phyloP scores from a whole-genome alignment of 2,888 invertebrate genomes.

The Chymomyza amoena region DNA sequence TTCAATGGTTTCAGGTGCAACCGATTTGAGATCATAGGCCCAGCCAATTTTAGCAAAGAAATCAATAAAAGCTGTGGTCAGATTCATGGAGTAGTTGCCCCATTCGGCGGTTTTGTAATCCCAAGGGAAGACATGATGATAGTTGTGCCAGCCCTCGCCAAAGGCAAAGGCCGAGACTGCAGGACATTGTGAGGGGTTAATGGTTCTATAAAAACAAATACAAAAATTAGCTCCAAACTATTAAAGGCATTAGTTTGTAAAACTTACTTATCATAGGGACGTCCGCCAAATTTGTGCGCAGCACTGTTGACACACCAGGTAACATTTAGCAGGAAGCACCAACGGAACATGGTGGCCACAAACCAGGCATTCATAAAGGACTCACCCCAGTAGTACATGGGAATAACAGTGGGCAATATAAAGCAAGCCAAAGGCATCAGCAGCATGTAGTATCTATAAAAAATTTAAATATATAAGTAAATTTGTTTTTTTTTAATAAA shows the following conservation, averaged over 20 bases:
- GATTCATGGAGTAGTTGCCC: constrained; percentile 85
- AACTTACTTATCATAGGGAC: constrained; percentile 84
- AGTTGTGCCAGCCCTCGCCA: constrained; percentile 90
- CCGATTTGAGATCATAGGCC: constrained; percentile 92
- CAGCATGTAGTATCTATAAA: constrained; percentile 83
- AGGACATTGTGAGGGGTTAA: constrained; percentile 84
- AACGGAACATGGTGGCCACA: constrained; percentile 86
- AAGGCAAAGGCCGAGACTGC: constrained; percentile 82
- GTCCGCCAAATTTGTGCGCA: constrained; percentile 89
- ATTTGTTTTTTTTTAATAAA: background rate
- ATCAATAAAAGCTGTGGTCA: constrained; percentile 88
- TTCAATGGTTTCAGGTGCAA: constrained; percentile 84
- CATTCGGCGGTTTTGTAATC: constrained; percentile 91
- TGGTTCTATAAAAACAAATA: constrained; percentile 76
- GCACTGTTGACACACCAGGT: constrained; percentile 95
- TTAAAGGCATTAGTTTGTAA: background rate
- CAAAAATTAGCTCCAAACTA: no score
- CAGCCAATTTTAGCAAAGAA: constrained; percentile 89
- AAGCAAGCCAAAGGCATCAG: constrained; percentile 88
- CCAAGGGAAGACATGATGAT: constrained; percentile 90
- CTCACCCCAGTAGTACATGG: constrained; percentile 89
- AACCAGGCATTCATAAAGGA: constrained; percentile 83
- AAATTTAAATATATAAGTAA: background rate
- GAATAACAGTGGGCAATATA: constrained; percentile 86
- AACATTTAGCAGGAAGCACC: constrained; percentile 88